Conservation (phyloP, 1,140 invertebrate genomes). For the Drosophila ercepeae region DNA sequence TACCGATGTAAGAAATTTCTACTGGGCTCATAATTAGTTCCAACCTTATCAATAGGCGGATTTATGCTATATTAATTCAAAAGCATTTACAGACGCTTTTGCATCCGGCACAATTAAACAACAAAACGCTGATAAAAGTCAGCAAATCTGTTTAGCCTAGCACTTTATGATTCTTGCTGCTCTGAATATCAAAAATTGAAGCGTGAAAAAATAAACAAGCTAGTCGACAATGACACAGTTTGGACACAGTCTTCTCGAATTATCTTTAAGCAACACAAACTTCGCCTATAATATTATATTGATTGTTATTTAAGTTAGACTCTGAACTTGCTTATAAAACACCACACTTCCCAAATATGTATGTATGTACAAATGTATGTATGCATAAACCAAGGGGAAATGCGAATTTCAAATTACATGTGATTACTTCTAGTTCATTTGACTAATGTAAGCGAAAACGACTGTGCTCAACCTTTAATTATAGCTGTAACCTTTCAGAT, state of each 20-base stretch:
- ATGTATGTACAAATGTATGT: too few species aligned
- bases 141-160: constrained; percentile 62
- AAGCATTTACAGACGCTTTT: constrained; percentile 7
- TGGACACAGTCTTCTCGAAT: constrained; percentile 42
- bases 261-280: constrained; percentile 22
- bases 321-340: constrained; percentile 59
- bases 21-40: neutral
- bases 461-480: neutral
- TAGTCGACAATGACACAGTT: constrained; percentile 62
- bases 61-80: neutral
- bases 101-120: constrained; percentile 43
- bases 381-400: constrained; percentile 13
- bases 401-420: constrained; percentile 20
- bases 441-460: neutral
- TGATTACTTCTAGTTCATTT: neutral
- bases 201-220: constrained; percentile 10
- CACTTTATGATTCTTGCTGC: constrained; percentile 57
- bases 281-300: constrained; percentile 6
- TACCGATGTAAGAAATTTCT: neutral
- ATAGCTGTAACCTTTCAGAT: constrained; percentile 2
- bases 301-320: constrained; percentile 16
- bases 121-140: constrained; percentile 5
- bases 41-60: neutral
- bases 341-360: constrained; percentile 15
- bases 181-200: constrained; percentile 37